These are phyloP conservation scores for Pristis pectinata DNA, from an alignment of 2,797 vertebrate species.

Conservation along the genomic window DNA sequence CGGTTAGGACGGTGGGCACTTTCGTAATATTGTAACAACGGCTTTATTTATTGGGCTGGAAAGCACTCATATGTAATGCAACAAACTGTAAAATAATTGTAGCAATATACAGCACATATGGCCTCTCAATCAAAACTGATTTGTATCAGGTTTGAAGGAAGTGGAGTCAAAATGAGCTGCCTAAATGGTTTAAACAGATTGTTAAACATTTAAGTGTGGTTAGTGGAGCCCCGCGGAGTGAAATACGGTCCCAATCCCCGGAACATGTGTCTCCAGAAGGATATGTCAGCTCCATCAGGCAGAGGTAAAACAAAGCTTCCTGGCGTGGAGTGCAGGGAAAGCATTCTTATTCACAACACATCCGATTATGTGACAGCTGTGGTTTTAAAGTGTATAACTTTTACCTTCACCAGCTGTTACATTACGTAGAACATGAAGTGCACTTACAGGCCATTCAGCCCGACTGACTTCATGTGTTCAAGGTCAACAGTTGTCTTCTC, in stretches of 20 bases:
- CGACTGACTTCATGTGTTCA: no score
- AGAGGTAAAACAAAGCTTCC: background rate
- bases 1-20: background rate
- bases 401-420: background rate
- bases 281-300: constrained; percentile 8
- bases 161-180: background rate
- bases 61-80: background rate
- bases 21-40: background rate
- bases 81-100: background rate
- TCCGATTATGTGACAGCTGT: background rate
- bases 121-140: background rate
- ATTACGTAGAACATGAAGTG: background rate
- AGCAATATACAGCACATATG: background rate
- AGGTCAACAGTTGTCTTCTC: background rate
- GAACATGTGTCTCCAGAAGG: background rate
- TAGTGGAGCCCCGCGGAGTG: background rate
- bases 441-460: background rate
- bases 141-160: background rate
- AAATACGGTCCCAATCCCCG: background rate
- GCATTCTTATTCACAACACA: background rate
- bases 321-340: background rate
- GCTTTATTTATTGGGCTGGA: background rate
- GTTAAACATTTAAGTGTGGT: background rate
- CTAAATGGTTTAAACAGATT: background rate
- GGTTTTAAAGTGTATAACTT: background rate